Evolutionary conservation across 2,888 invertebrate species (phyloP), one percentile per base, ranked within the genome.

Genomic region (Molorchus minor): DNA sequence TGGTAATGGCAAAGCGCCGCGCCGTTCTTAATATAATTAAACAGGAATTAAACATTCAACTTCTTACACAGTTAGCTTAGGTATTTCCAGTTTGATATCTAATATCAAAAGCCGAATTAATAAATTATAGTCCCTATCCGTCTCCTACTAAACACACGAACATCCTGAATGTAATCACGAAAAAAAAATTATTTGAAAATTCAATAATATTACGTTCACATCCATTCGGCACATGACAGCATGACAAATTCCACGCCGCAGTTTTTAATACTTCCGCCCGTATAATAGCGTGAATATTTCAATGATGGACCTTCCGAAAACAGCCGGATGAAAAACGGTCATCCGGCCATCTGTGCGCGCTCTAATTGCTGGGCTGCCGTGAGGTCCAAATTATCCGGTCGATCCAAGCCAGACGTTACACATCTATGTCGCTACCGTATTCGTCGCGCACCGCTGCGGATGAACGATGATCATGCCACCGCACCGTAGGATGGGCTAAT

Each of bases 311-410:
- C 45, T 5, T 5, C 30, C 12, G 30, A 25, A 29, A 52, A 15
- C 29, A 21, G 41, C 44, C 40, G 56, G 56, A 67, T 62, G 59
- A 59, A 61, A 56, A 54, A 64, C 62, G 62, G 56, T 49, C 60
- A 56, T 38, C 58, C 52, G 60, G 58, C 62, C 58, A 60, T 62
- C 60, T 61, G 38, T 47, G 62, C 60, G 56, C 58, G 60, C 49
- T 49, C 56, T 62, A 65, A 65, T 65, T 65, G 62, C 60, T 54
- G 62, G n/a, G 53, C 55, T 45, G 60, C 65, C 56, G 58, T 58
- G 45, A 56, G 62, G 56, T 46, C 49, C 40, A 41, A 52, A 52
- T 52, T 52, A 52, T 52, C 54, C 19, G 56, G 56, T 47, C 47
- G 40, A 56, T 56, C 47, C 40, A 29, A 35, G 35, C 40, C 56